Conservation (phyloP, 2,888 invertebrate species). For the Cantharis nigra region DNA sequence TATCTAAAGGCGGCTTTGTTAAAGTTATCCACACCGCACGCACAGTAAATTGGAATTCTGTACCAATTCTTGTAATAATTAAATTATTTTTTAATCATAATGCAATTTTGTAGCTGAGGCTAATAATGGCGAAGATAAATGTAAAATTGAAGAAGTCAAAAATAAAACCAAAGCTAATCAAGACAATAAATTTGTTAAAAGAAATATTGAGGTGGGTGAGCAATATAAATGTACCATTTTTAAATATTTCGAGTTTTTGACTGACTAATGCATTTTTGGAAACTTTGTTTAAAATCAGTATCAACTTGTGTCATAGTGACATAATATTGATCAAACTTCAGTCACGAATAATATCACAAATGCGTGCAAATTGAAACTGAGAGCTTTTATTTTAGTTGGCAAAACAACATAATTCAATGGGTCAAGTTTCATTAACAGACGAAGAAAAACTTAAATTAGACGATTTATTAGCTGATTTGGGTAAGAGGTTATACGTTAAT, state of each 20-base stretch:
- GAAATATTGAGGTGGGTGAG: constrained; percentile 35
- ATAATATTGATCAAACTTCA: constrained; percentile 27
- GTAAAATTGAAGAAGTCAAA: neutral
- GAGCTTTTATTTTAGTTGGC: constrained; percentile 31
- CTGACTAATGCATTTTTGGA: neutral
- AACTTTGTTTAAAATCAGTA: neutral
- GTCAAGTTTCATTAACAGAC: constrained; percentile 33
- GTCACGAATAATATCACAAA: neutral
- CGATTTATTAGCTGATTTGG: constrained; percentile 31
- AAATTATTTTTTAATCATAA: neutral
- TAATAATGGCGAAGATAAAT: neutral
- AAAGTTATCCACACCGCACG: neutral
- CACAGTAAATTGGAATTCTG: neutral
- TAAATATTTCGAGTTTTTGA: too few species aligned
- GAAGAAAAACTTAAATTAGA: constrained; percentile 36
- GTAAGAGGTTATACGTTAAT: constrained; percentile 15
- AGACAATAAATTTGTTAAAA: constrained; percentile 30
- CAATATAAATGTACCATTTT: neutral
- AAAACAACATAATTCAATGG: constrained; percentile 23
- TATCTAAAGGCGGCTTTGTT: neutral
- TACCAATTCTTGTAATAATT: neutral
- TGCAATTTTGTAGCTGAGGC: neutral
- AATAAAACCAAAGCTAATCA: neutral
- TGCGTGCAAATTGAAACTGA: neutral
- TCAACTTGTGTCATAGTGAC: neutral